Conservation (phyloP, 2,113 vertebrate genomes). For the Leptodactylus fuscus region DNA sequence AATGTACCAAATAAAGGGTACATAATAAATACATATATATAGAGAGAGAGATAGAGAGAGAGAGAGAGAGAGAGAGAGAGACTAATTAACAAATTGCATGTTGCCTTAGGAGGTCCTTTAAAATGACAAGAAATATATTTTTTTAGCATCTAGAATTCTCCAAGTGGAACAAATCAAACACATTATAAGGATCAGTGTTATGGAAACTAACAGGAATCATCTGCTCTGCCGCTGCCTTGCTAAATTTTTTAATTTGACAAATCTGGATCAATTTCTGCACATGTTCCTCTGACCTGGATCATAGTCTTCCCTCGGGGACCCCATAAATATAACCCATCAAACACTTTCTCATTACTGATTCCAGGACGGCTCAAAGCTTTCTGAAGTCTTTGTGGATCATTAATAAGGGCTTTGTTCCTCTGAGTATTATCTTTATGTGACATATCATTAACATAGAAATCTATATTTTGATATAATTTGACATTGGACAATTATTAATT, state of each 20-base stretch:
- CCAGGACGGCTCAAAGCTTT: background rate
- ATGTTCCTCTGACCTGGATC: slow-evolving; percentile 18
- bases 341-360: background rate
- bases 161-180: too few species aligned
- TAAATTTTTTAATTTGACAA: background rate
- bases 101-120: too few species aligned
- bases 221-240: background rate
- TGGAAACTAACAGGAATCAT: background rate
- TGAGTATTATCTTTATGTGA: background rate
- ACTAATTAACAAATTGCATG: too few species aligned
- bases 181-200: too few species aligned
- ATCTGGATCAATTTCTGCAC: background rate
- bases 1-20: too few species aligned
- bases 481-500: background rate
- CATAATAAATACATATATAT: too few species aligned
- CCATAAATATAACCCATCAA: slow-evolving; percentile 15
- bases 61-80: too few species aligned
- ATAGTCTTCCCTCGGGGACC: background rate
- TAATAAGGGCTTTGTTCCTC: slow-evolving; percentile 1
- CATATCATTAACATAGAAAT: background rate
- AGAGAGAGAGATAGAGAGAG: too few species aligned
- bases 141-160: too few species aligned
- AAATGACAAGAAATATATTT: too few species aligned
- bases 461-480: slow-evolving; percentile 16
- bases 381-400: slow-evolving; percentile 7